These are phyloP conservation scores for Bothrops jararaca DNA, from an alignment of 2,113 vertebrate species.

Conservation along the genomic window DNA sequence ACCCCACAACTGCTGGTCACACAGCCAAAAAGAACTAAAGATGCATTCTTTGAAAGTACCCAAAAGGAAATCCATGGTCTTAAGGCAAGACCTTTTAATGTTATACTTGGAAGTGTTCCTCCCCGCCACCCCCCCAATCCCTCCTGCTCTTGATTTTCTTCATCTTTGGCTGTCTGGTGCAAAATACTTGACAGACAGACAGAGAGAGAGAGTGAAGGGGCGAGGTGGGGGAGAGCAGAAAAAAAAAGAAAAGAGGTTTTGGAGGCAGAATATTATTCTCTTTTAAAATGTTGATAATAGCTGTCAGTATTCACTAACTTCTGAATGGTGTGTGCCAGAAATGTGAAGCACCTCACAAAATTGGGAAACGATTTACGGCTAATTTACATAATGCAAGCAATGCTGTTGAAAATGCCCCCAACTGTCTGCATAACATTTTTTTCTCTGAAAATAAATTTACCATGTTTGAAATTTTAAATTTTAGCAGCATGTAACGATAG, in stretches of 20 bases:
- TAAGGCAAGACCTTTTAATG: conserved; percentile 41
- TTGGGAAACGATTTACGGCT: not conserved
- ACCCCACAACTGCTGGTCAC: conserved; percentile 74
- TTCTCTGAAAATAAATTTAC: not conserved
- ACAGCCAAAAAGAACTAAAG: conserved; percentile 76
- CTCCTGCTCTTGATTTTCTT: not conserved
- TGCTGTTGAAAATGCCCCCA: not conserved
- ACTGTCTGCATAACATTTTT: not conserved
- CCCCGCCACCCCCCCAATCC: not conserved
- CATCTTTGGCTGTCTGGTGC: conserved; percentile 57
- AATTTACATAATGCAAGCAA: not conserved
- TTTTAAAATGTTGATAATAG: conserved; percentile 60
- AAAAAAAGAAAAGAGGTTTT: conserved; percentile 72
- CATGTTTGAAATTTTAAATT: not conserved
- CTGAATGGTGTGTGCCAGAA: conserved; percentile 6
- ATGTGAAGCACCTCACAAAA: conserved; percentile 18
- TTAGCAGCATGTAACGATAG: not conserved
- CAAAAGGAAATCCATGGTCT: conserved; percentile 44
- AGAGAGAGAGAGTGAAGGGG: conserved; percentile 33
- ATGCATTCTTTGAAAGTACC: conserved; percentile 79
- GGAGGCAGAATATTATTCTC: conserved; percentile 78
- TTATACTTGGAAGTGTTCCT: conserved; percentile 29
- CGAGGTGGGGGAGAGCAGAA: conserved; percentile 29
- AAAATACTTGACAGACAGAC: conserved; percentile 52
- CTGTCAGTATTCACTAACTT: conserved; percentile 28